Evolutionary conservation across 1,140 invertebrate species (phyloP), one percentile per base, ranked within the genome.

Genomic region (Acromyrmex heyeri): DNA sequence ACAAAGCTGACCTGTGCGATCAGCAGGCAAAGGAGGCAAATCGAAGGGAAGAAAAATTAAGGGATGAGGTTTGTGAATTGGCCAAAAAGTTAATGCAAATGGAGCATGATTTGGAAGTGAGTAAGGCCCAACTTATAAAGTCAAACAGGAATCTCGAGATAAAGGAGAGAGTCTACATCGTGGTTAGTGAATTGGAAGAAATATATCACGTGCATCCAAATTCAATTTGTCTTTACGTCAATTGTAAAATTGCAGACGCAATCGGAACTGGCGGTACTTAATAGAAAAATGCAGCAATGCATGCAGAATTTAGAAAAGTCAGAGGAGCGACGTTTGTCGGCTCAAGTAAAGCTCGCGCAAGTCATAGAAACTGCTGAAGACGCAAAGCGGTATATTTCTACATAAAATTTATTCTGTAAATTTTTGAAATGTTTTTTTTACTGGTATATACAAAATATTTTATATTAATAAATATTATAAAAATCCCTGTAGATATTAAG

Each of bases 281-380:
- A 97, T 93, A 96, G 97, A 90, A 97, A 97, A 92, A 97, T 98
- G 93, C 97, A 97, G 92, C 96, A 98, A 88, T 96, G 97, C 92
- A 97, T 98, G 95, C 97, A 97, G 91, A 97, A 98, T 93, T 94
- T 98, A 86, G 97, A 98, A 92, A 96, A 97, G 87, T 97, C 97
- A 50, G 97, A 98, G 92, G 97, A 97, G 91, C 96, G 97, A 87
- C 96, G 97, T 57, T 95, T 96, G 87, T 96, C 96, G 64, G 97
- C 97, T 64, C 96, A 97, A 81, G 92, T 95, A 53, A 98, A 98
- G 93, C 95, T 98, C 81, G 96, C 97, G 77, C 97, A 98, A 93
- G 97, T 97, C 34, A 97, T 97, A 44, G 97, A 98, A 92, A 96
- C 97, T 81, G 97, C 97, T 91, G 97, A 98, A 94, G 98, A 98